Evolutionary conservation across 2,797 vertebrate species (phyloP).

Genomic region (Triplophysa bombifrons): DNA sequence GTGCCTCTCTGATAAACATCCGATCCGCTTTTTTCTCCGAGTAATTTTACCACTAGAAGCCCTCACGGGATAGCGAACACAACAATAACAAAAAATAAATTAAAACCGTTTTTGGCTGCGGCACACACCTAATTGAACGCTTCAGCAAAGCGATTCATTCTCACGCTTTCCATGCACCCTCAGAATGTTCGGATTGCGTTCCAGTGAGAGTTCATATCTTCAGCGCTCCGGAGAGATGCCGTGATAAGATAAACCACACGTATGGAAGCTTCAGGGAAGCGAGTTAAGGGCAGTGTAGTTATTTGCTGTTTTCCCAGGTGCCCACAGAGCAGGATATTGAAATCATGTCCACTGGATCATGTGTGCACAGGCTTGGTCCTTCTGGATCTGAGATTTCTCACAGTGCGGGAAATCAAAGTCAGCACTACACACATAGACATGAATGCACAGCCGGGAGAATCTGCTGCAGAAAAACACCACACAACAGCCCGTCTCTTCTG

Average conservation of each 20-base stretch:
- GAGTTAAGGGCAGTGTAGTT: conserved; percentile 50
- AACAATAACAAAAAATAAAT: conserved; percentile 25
- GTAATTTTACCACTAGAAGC: conserved; percentile 17
- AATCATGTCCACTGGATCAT: conserved; percentile 52
- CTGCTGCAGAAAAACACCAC: conserved; percentile 16
- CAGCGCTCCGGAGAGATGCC: conserved; percentile 35
- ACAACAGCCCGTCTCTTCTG: conserved; percentile 11
- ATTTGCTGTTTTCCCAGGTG: conserved; percentile 51
- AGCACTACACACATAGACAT: conserved; percentile 21
- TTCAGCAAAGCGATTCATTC: conserved; percentile 27
- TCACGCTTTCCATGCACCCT: conserved; percentile 17
- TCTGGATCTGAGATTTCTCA: conserved; percentile 37
- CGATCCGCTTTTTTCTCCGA: not conserved
- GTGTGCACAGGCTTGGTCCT: conserved; percentile 43
- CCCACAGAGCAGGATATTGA: conserved; percentile 48
- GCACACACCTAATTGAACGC: conserved; percentile 6
- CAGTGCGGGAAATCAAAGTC: conserved; percentile 38
- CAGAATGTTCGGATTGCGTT: conserved; percentile 39
- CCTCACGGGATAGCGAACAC: conserved; percentile 8
- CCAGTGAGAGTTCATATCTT: conserved; percentile 18
- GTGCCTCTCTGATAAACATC: conserved; percentile 19
- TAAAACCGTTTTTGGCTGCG: not conserved
- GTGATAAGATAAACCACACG: conserved; percentile 48
- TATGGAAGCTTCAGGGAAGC: conserved; percentile 42
- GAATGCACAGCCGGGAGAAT: conserved; percentile 25